These are phyloP conservation scores for Tenthredo livida DNA, from an alignment of 2,888 invertebrate genomes.

Conservation along the genomic window DNA sequence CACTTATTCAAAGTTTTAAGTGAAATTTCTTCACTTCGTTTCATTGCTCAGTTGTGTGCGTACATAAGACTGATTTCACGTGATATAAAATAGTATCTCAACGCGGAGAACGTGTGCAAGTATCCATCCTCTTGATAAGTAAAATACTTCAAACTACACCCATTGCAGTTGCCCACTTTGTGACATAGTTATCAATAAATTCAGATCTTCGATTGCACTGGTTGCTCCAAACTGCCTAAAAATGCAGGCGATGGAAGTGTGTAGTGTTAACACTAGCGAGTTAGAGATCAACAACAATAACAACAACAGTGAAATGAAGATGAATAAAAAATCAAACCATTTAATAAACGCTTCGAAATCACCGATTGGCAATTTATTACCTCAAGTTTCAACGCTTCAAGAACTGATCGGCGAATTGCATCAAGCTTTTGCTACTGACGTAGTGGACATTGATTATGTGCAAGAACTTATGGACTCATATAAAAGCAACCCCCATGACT, in stretches of 20 bases:
- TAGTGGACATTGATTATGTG: slow-evolving; percentile 95
- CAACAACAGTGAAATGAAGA: not conserved
- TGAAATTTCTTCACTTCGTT: not conserved
- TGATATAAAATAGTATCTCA: not conserved
- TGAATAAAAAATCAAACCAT: not conserved
- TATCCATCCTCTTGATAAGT: too few species aligned
- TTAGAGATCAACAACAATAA: slow-evolving; percentile 40
- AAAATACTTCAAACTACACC: too few species aligned
- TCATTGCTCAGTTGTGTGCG: not conserved
- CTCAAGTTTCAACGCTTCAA: slow-evolving; percentile 77
- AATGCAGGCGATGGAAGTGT: slow-evolving; percentile 43
- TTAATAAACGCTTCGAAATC: not conserved
- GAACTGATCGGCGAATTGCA: slow-evolving; percentile 86
- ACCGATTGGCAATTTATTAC: not conserved
- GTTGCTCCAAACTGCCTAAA: not conserved
- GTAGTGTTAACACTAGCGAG: slow-evolving; percentile 19
- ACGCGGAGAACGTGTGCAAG: not conserved
- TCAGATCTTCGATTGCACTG: not conserved
- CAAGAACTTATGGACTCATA: slow-evolving; percentile 89
- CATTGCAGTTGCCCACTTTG: not conserved
- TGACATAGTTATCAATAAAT: not conserved
- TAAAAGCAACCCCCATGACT: slow-evolving; percentile 93
- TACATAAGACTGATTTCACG: not conserved
- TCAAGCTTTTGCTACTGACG: slow-evolving; percentile 87
- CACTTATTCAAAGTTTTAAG: not conserved